These are phyloP conservation scores for Lordiphosa mommai DNA, from an alignment of 1,140 invertebrate genomes.

Conservation along the genomic window DNA sequence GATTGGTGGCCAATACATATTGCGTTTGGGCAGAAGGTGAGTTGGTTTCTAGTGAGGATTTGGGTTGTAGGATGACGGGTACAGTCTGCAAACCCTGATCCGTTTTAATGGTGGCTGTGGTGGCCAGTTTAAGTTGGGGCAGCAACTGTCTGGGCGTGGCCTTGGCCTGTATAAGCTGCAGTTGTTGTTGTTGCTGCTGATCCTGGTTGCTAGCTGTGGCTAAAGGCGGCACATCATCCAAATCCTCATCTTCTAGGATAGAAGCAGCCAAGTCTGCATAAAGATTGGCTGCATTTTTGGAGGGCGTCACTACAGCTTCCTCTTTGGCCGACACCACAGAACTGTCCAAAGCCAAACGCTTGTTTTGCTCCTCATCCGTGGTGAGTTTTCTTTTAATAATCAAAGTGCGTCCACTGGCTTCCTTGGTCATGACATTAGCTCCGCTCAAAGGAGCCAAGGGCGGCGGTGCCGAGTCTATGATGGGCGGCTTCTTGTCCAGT, in stretches of 20 bases:
- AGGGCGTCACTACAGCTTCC: constrained; percentile 81
- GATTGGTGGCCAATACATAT: constrained; percentile 75
- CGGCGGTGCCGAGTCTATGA: constrained; percentile 80
- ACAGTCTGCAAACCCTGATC: constrained; percentile 79
- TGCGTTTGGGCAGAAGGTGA: constrained; percentile 59
- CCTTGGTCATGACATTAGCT: constrained; percentile 62
- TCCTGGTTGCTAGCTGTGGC: constrained; percentile 44
- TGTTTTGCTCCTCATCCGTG: constrained; percentile 79
- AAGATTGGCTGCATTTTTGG: constrained; percentile 86
- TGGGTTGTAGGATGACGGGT: constrained; percentile 80
- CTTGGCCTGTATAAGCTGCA: constrained; percentile 60
- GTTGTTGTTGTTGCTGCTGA: constrained; percentile 28
- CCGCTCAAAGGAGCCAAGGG: constrained; percentile 80
- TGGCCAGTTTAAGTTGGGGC: constrained; percentile 60
- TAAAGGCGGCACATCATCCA: constrained; percentile 80
- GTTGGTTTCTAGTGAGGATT: constrained; percentile 62
- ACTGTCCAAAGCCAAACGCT: constrained; percentile 62
- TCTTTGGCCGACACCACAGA: constrained; percentile 58
- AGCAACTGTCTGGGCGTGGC: constrained; percentile 44
- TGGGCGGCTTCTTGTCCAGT: constrained; percentile 59
- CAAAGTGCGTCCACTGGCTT: constrained; percentile 80
- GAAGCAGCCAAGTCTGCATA: constrained; percentile 86
- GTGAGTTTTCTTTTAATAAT: constrained; percentile 81
- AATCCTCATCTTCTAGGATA: constrained; percentile 85
- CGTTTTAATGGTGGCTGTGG: constrained; percentile 79